phyloP scores from a whole-genome alignment of 2,113 vertebrate species.

The Caloenas nicobarica region DNA sequence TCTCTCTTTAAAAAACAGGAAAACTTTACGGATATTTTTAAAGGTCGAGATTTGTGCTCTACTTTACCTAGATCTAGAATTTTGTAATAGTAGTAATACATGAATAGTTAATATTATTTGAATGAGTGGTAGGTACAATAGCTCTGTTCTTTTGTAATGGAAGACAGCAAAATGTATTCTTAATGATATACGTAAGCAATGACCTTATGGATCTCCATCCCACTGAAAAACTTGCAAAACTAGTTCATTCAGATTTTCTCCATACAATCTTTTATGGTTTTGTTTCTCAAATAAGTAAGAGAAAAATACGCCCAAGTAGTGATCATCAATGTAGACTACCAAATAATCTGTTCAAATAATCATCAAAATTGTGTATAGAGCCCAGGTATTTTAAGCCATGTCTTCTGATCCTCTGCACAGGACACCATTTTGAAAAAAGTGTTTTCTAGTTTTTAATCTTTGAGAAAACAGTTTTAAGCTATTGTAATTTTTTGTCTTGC shows the following conservation, averaged over 20 bases:
- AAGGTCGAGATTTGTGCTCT: slow-evolving; percentile 9
- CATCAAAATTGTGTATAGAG: background rate
- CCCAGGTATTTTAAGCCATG: background rate
- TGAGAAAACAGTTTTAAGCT: background rate
- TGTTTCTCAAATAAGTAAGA: background rate
- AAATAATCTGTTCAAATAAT: background rate
- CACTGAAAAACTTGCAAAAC: background rate
- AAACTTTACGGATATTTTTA: slow-evolving; percentile 49
- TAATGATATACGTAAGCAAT: background rate
- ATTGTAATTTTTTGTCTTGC: background rate
- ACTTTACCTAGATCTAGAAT: background rate
- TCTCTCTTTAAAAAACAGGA: background rate
- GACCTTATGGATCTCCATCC: background rate
- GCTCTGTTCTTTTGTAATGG: background rate
- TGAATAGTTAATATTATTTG: background rate
- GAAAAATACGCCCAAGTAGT: background rate
- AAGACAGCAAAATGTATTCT: background rate
- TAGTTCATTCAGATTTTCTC: background rate
- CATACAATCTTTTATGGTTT: background rate
- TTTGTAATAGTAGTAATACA: background rate
- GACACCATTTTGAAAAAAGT: background rate
- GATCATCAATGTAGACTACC: background rate
- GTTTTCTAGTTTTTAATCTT: background rate
- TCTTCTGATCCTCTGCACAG: background rate
- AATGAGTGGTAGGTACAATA: background rate